Conservation (phyloP, 64 coral and sea anemone species). For the Anthopleura sola region DNA sequence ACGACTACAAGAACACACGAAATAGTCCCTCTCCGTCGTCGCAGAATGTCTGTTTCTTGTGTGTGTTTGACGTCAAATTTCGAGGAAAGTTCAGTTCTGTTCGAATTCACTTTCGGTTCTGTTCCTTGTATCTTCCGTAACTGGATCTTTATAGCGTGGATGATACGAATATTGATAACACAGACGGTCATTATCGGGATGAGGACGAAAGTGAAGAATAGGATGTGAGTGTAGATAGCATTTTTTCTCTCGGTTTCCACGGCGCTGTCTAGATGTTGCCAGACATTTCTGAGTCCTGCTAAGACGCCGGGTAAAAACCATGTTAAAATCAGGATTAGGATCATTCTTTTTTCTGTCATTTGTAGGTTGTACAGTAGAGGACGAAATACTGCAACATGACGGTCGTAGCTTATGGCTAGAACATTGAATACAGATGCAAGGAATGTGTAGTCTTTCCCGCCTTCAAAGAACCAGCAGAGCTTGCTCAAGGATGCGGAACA, state of each 20-base stretch:
- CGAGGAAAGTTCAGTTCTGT: not conserved
- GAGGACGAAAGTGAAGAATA: constrained; percentile 62
- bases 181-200: constrained; percentile 46
- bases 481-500: constrained; percentile 10
- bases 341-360: constrained; percentile 52
- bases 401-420: constrained; percentile 68
- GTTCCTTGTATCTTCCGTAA: constrained; percentile 24
- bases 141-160: constrained; percentile 54
- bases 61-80: not conserved
- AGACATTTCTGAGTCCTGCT: constrained; percentile 21
- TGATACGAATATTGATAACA: constrained; percentile 54
- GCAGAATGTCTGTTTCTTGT: not conserved
- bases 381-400: constrained; percentile 66
- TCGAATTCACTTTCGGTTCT: not conserved
- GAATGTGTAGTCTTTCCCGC: constrained; percentile 56
- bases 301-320: constrained; percentile 50
- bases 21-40: constrained; percentile 60
- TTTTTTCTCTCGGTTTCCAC: constrained; percentile 36
- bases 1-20: constrained; percentile 51
- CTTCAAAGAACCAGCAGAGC: constrained; percentile 78
- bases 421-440: constrained; percentile 72
- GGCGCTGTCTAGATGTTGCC: constrained; percentile 30
- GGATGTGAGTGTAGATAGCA: constrained; percentile 43
- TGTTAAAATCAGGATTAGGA: constrained; percentile 16
- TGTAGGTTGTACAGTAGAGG: constrained; percentile 60